Evolutionary conservation across 1,140 invertebrate species (phyloP).

Genomic region (Triops cancriformis): DNA sequence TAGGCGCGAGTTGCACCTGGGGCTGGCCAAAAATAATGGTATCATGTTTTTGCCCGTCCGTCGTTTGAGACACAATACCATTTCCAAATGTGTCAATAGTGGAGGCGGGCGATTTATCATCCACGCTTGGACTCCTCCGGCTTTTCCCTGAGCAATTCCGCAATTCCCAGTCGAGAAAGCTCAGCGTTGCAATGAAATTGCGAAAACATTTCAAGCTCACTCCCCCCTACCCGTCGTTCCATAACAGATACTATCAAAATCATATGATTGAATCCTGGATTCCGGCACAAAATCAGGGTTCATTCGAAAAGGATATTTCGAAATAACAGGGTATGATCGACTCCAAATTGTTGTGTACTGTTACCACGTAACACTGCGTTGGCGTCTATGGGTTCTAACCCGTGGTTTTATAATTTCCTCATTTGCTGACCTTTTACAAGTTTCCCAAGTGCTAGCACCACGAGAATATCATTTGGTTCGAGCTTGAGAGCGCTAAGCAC

Average conservation of each 20-base stretch:
- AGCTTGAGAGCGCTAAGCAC: not conserved
- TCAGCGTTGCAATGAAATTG: not conserved
- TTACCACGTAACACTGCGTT: not conserved
- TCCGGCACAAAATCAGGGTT: no score
- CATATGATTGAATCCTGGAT: not conserved
- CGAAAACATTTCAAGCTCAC: not conserved
- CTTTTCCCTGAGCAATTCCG: not conserved
- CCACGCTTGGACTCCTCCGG: not conserved
- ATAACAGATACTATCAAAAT: not conserved
- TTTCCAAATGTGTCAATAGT: not conserved
- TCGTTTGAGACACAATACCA: not conserved
- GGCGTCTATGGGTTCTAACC: not conserved
- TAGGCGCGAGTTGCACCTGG: not conserved
- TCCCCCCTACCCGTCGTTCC: not conserved
- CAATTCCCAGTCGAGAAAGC: not conserved
- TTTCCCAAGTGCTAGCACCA: not conserved
- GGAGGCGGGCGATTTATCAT: not conserved
- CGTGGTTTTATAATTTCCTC: not conserved
- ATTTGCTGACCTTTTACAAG: not conserved
- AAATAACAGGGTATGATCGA: not conserved
- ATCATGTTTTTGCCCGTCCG: not conserved
- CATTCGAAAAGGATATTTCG: not conserved
- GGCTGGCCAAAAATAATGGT: not conserved
- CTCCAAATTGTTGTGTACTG: not conserved
- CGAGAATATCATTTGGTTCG: no score